Base-by-base conservation (phyloP, 1,140 invertebrate genomes). In the Bombus huntii region DNA sequence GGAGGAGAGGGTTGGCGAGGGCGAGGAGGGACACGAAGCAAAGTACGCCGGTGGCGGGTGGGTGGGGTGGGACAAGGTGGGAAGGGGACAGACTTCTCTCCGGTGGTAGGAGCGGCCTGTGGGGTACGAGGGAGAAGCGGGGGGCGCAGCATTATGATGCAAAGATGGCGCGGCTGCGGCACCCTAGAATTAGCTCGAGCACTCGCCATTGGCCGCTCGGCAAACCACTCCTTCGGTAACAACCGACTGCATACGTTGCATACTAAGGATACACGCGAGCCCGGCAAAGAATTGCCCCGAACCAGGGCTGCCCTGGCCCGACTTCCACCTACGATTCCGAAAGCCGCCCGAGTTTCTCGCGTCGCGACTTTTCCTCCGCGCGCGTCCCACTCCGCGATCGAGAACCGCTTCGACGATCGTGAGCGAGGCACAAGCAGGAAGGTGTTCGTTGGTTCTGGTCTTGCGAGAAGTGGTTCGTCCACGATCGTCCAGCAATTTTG, bases 141-240 rank as follows among this genome's bases (percentile, higher is more conserved):
- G 93, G 92, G 94, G 91, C 93, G 90, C 90, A 92, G 92, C 93
- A 95, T 95, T 95, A 95, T 95, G 93, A 95, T 94, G 95, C 95
- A 95, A 95, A 95, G 95, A 95, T 95, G 95, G 95, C 94, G 94
- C 94, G 92, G 93, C 92, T 92, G 94, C 93, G 92, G 93, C 93
- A 95, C 94, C 95, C 95, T 95, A 95, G 95, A 95, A 95, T 95
- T 95, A 95, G 93, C 93, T 94, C 90, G 92, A 93, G 93, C 93
- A 95, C 94, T 95, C 95, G 94, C 95, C 95, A 95, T 95, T 95
- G 95, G 95, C 93, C 94, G 93, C 91, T 93, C 86, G 85, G 92
- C 93, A 94, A 95, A 95, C 95, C 95, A 95, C 95, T 95, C 95
- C 95, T 95, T 95, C 94, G 93, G 93, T 95, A 95, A 95, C 94